Evolutionary conservation across 1,140 invertebrate species (phyloP), one percentile per base, ranked within the genome.

Genomic region (Oedothorax gibbosus): DNA sequence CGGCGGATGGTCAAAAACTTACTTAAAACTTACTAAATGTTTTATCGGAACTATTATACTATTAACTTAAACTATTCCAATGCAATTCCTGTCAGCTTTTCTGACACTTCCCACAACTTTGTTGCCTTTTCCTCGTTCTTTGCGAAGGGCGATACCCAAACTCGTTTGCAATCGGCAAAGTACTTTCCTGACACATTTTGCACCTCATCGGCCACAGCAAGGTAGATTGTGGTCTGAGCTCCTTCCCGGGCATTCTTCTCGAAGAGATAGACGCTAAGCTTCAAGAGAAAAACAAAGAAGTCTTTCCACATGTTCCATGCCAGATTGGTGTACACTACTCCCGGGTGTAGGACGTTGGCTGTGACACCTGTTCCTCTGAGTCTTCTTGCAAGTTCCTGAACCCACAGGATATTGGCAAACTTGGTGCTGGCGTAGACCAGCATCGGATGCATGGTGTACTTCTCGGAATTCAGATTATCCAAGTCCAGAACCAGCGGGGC

Each of bases 361-460:
- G 87, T 88, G 15, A 90, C 88, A 53, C 92, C 94, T n/a, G 93
- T 93, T 50, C 94, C 94, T 90, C 96, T 92, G 15, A 97, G 89
- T 85, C 94, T 91, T 86, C 93, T 92, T 0, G 95, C 94, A 80
- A 98, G 89, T 90, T 98, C 96, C 66, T 92, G 91, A 0, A 94
- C 94, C 89, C 97, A 97, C n/a, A 95, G 93, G 81, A 98, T 95
- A 87, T 97, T 96, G 2, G 95, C 95, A 87, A 96, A 94, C 89
- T 98, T 98, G 0, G 95, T 96, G 2, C 96, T 95, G 85, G 92
- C 92, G 90, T 98, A 98, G 11, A 95, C 95, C 90, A 90, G n/a
- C 89, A 90, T 53, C 35, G 93, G 90, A 88, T 95, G 92, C 89
- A 97, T 96, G 4, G 91, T 89, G 78, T 92, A 90, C 50, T 76